Evolutionary conservation across 2,888 invertebrate genomes (phyloP).

Genomic region (Stomorhina lunata): DNA sequence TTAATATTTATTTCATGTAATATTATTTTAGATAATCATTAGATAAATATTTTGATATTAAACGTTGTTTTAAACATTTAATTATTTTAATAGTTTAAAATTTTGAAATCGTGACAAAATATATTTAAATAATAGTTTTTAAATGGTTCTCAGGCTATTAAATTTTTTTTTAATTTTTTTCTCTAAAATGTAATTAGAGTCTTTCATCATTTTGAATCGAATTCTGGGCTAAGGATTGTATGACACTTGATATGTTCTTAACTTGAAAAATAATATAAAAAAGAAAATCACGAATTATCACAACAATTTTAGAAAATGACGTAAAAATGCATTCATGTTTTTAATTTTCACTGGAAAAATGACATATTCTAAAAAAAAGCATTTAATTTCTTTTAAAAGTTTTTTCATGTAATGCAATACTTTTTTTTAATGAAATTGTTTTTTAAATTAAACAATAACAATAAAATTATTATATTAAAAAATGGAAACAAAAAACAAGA

Average conservation of each 20-base stretch:
- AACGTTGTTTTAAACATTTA: conserved; percentile 20
- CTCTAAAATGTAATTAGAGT: background rate
- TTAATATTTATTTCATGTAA: background rate
- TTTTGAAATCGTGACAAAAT: conserved; percentile 16
- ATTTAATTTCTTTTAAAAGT: conserved; percentile 35
- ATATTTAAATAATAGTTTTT: background rate
- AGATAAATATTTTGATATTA: background rate
- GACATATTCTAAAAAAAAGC: no score
- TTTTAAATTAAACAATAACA: background rate
- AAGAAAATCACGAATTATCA: no score
- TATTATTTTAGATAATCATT: background rate
- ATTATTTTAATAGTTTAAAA: conserved; percentile 34
- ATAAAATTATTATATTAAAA: background rate
- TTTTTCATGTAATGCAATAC: conserved; percentile 36
- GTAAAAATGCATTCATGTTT: no score
- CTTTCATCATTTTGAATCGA: no score
- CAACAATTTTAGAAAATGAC: no score
- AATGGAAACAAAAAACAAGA: conserved; percentile 10
- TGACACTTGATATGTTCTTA: no score
- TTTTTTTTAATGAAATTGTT: conserved; percentile 43
- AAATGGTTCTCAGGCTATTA: background rate
- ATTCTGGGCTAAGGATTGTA: no score
- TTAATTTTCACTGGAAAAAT: no score
- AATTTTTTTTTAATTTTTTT: conserved; percentile 1
- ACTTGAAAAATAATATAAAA: no score